Percentiles rank a stretch among this genome's conserved stretches.
These are phyloP conservation scores for Saturnia japonica DNA, from an alignment of 2,888 invertebrate genomes.

Conservation along the genomic window DNA sequence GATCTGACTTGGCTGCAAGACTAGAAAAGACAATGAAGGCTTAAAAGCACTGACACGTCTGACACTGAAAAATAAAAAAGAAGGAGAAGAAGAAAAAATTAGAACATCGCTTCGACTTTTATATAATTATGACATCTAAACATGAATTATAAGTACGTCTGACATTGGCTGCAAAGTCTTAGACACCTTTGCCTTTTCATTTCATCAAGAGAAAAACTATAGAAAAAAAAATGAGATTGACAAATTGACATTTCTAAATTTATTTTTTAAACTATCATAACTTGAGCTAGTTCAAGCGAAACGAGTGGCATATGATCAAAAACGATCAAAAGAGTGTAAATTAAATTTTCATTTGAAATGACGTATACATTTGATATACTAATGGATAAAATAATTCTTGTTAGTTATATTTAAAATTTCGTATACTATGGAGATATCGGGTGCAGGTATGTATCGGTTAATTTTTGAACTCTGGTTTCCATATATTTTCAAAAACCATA, in stretches of 20 bases:
- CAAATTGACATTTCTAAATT: neutral
- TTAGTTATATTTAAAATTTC: conserved; percentile 20
- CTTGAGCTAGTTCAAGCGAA: conserved; percentile 13
- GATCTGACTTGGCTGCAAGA: too few relatives aligned
- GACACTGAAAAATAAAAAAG: too few relatives aligned
- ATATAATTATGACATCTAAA: too few relatives aligned
- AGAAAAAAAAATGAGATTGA: too few relatives aligned
- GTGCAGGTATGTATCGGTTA: conserved; percentile 12
- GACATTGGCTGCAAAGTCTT: too few relatives aligned
- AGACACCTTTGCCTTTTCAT: too few relatives aligned
- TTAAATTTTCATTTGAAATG: conserved; percentile 19
- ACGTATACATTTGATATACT: conserved; percentile 5
- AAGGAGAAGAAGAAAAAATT: too few relatives aligned
- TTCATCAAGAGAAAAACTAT: too few relatives aligned
- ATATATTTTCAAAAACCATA: neutral
- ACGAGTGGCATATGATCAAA: conserved; percentile 14
- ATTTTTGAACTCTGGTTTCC: neutral
- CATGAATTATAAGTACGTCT: too few relatives aligned
- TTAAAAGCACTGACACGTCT: too few relatives aligned
- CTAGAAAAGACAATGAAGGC: too few relatives aligned
- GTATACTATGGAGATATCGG: conserved; percentile 20
- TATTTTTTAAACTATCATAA: conserved; percentile 4
- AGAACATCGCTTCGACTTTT: too few relatives aligned
- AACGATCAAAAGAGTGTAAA: neutral
- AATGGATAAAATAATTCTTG: conserved; percentile 18